Conservation (phyloP, 1,140 invertebrate species). For the Papilio machaon region DNA sequence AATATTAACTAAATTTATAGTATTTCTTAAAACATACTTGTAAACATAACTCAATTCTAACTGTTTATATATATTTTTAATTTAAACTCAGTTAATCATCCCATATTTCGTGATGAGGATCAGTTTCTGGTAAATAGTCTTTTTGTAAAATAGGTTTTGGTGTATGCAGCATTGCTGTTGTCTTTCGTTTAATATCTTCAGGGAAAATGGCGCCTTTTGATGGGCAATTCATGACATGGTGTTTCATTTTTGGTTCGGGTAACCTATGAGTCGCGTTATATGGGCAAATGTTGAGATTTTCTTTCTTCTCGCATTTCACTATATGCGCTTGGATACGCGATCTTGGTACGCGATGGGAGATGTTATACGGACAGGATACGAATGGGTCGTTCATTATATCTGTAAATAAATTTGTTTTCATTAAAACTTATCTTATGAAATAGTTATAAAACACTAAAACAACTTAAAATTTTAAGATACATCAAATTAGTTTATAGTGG, state of each 20-base stretch:
- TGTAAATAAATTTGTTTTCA: slow-evolving; percentile 18
- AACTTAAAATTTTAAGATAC: not conserved
- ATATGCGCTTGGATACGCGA: slow-evolving; percentile 73
- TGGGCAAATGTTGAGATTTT: slow-evolving; percentile 64
- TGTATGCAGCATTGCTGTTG: slow-evolving; percentile 38
- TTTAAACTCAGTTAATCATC: slow-evolving; percentile 44
- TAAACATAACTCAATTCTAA: too few species aligned
- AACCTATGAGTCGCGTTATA: slow-evolving; percentile 79
- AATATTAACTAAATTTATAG: not conserved
- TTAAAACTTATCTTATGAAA: not conserved
- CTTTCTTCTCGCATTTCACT: slow-evolving; percentile 69
- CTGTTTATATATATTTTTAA: not conserved
- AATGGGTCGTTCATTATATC: slow-evolving; percentile 56
- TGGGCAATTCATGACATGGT: slow-evolving; percentile 56
- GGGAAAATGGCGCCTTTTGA: slow-evolving; percentile 46
- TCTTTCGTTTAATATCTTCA: slow-evolving; percentile 39
- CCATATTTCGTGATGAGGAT: slow-evolving; percentile 60
- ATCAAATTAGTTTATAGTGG: not conserved
- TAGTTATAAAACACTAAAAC: not conserved
- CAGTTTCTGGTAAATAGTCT: slow-evolving; percentile 53
- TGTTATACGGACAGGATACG: slow-evolving; percentile 78
- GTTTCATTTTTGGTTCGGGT: slow-evolving; percentile 43
- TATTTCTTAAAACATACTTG: not conserved
- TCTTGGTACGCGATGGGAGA: slow-evolving; percentile 61
- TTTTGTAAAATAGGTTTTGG: slow-evolving; percentile 51